phyloP scores from a whole-genome alignment of 1,140 invertebrate genomes.

The Trichogramma pretiosum region DNA sequence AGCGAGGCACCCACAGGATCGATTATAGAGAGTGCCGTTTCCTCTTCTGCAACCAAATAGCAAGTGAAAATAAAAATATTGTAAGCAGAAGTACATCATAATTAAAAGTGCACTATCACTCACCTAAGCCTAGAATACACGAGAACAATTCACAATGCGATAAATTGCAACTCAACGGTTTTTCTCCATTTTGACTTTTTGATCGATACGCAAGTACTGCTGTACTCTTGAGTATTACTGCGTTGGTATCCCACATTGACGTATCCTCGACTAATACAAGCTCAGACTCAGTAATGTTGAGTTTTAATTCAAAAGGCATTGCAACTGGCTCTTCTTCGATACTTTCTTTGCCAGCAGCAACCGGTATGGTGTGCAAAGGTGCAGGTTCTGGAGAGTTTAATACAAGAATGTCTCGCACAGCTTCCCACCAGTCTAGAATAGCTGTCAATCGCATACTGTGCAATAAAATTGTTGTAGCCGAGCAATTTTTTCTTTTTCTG shows the following conservation, averaged over 20 bases:
- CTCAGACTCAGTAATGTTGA: slow-evolving; percentile 93
- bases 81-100: no score
- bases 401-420: slow-evolving; percentile 71
- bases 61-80: no score
- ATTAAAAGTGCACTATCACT: no score
- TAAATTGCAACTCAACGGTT: slow-evolving; percentile 77
- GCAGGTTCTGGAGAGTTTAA: slow-evolving; percentile 37
- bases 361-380: slow-evolving; percentile 14
- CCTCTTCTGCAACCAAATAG: slow-evolving; percentile 75
- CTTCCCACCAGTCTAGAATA: slow-evolving; percentile 88
- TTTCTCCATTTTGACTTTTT: slow-evolving; percentile 55
- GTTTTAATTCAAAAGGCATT: slow-evolving; percentile 71
- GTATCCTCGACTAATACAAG: slow-evolving; percentile 88
- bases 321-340: slow-evolving; percentile 5
- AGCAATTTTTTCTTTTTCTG: slow-evolving; percentile 58
- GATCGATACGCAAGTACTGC: slow-evolving; percentile 72
- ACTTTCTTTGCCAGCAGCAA: slow-evolving; percentile 11
- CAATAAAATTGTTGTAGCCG: slow-evolving; percentile 80
- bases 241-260: slow-evolving; percentile 78
- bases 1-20: slow-evolving; percentile 81
- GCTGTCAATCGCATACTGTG: slow-evolving; percentile 94
- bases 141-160: slow-evolving; percentile 90
- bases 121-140: slow-evolving; percentile 69
- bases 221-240: slow-evolving; percentile 88
- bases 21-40: slow-evolving; percentile 91